These are phyloP conservation scores for Lepidurus couesii DNA, from an alignment of 1,140 invertebrate species.

Conservation along the genomic window DNA sequence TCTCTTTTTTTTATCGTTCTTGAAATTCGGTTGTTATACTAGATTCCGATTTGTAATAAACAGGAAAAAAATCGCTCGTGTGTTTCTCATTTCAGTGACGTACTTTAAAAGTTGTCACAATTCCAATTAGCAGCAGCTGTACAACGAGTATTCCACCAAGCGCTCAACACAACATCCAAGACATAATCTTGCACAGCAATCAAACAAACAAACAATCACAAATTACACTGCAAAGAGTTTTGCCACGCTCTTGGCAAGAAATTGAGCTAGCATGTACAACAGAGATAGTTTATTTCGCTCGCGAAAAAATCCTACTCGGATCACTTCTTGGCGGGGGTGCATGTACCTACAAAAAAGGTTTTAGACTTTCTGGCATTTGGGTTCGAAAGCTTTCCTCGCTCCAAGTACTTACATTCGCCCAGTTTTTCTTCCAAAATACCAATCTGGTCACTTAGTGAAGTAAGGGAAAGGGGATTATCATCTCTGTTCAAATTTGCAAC, in stretches of 20 bases:
- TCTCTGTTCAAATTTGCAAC: background rate
- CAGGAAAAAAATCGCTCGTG: background rate
- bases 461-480: background rate
- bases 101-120: background rate
- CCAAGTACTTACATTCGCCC: slow-evolving; percentile 33
- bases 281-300: background rate
- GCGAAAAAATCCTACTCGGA: background rate
- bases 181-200: background rate
- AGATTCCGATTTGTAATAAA: background rate
- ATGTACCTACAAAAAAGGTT: background rate
- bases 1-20: background rate
- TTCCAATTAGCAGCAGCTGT: background rate
- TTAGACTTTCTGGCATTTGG: background rate
- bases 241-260: slow-evolving; percentile 6
- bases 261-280: slow-evolving; percentile 22
- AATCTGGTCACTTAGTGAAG: slow-evolving; percentile 32
- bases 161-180: slow-evolving; percentile 6
- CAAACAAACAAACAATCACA: background rate
- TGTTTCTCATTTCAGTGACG: background rate
- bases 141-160: slow-evolving; percentile 9
- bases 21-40: background rate
- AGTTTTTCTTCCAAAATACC: slow-evolving; percentile 32
- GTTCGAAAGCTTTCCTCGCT: too few species aligned
- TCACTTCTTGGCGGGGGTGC: background rate
- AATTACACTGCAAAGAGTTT: background rate